Conservation (phyloP, 2,113 vertebrate species). For the Aptenodytes forsteri region DNA sequence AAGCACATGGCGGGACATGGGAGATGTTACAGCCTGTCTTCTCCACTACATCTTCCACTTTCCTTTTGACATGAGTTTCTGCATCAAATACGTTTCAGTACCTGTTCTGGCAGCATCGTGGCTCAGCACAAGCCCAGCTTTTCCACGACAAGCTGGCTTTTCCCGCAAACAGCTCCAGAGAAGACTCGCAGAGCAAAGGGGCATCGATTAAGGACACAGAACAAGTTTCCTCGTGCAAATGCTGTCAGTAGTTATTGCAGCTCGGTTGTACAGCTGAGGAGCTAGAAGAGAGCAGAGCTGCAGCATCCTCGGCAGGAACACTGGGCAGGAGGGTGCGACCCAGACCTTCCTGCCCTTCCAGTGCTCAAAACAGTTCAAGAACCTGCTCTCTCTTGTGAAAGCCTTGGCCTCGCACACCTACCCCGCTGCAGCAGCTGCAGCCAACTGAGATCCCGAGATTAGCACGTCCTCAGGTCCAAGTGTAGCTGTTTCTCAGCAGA, state of each 20-base stretch:
- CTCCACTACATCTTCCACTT: neutral
- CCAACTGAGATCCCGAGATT: fast-evolving
- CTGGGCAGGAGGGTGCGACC: too few relatives aligned
- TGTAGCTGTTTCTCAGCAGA: neutral
- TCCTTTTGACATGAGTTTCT: neutral
- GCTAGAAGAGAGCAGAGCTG: neutral
- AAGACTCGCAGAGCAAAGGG: neutral
- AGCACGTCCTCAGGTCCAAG: neutral
- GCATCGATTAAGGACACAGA: neutral
- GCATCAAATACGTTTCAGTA: neutral
- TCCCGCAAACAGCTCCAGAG: neutral
- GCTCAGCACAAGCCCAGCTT: neutral
- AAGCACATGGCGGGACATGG: fast-evolving
- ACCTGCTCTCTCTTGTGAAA: neutral
- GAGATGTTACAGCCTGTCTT: neutral
- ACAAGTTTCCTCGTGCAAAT: too few relatives aligned
- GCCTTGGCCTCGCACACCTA: neutral
- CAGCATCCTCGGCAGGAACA: fast-evolving
- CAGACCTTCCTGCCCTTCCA: neutral
- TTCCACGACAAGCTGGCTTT: neutral
- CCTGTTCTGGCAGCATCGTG: neutral
- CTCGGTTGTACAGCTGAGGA: neutral
- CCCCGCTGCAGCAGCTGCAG: neutral
- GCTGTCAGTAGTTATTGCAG: fast-evolving
- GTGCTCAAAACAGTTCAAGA: neutral